phyloP scores from a whole-genome alignment of 2,113 vertebrate species.

The Rana temporaria region DNA sequence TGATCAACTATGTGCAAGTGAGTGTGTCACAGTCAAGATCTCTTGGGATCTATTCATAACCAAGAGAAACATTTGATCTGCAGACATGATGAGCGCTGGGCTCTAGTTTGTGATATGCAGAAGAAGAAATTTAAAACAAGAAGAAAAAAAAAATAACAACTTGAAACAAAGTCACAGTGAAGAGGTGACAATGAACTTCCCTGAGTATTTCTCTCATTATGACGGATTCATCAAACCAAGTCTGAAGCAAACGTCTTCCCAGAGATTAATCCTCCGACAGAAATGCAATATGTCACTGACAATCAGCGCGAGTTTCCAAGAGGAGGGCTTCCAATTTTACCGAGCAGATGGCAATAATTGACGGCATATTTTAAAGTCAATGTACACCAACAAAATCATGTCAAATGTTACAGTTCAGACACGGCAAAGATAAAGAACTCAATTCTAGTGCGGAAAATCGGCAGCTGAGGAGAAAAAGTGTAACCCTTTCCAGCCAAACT shows the following conservation, averaged over 20 bases:
- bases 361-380: constrained; percentile 47
- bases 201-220: not conserved
- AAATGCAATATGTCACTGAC: constrained; percentile 44
- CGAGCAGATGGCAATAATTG: constrained; percentile 51
- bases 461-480: not conserved
- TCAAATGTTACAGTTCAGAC: constrained; percentile 23
- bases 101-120: too few relatives aligned
- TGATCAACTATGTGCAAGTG: too few relatives aligned
- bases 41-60: too few relatives aligned
- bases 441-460: not conserved
- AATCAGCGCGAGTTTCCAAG: constrained; percentile 24
- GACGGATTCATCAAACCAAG: constrained; percentile 44
- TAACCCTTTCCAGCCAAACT: not conserved
- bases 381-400: constrained; percentile 34
- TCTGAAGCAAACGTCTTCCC: constrained; percentile 1
- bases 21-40: too few relatives aligned
- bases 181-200: not conserved
- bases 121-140: too few relatives aligned
- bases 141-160: not conserved
- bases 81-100: too few relatives aligned
- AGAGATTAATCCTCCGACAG: constrained; percentile 28
- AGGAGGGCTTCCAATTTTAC: constrained; percentile 24
- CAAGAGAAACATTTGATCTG: too few relatives aligned
- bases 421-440: constrained; percentile 27
- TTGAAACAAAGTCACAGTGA: not conserved